These are phyloP conservation scores for Temnothorax nylanderi DNA, from an alignment of 1,140 invertebrate species.

Conservation along the genomic window DNA sequence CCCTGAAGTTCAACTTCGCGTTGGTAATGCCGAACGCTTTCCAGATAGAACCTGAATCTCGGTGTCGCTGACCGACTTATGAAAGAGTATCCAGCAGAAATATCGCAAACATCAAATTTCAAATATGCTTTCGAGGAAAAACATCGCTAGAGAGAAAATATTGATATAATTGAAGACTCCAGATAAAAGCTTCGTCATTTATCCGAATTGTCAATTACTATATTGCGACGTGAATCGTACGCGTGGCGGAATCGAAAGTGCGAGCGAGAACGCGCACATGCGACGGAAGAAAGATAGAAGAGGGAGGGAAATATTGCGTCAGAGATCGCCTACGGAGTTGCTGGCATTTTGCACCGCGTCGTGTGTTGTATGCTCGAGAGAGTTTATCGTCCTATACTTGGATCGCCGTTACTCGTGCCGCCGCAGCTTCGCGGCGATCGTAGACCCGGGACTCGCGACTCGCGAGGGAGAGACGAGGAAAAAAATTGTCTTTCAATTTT, in stretches of 20 bases:
- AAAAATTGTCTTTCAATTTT: conserved; percentile 55
- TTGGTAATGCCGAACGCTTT: conserved; percentile 4
- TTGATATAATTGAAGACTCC: neutral
- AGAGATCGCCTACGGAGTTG: conserved; percentile 73
- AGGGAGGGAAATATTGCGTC: conserved; percentile 71
- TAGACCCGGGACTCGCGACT: conserved; percentile 9
- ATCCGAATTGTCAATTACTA: conserved; percentile 18
- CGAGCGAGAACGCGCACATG: conserved; percentile 19
- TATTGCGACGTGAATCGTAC: conserved; percentile 6
- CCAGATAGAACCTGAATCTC: neutral
- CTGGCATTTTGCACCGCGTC: conserved; percentile 75
- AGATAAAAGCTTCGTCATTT: neutral
- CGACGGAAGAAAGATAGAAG: conserved; percentile 34
- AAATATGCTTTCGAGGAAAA: neutral
- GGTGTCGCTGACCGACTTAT: conserved; percentile 21
- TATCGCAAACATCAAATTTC: neutral
- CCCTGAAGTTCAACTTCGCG: conserved; percentile 6
- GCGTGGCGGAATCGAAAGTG: conserved; percentile 11
- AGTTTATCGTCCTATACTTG: conserved; percentile 73
- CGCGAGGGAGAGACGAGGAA: neutral
- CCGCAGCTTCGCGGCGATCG: conserved; percentile 17
- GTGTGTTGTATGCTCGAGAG: conserved; percentile 67
- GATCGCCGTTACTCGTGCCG: conserved; percentile 44
- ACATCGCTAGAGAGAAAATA: neutral
- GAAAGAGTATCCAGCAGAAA: neutral